A percentile compares a stretch with the other conserved stretches of the same genome.
These are phyloP conservation scores for Dorcus hopei DNA, from an alignment of 2,888 invertebrate species.

Conservation along the genomic window DNA sequence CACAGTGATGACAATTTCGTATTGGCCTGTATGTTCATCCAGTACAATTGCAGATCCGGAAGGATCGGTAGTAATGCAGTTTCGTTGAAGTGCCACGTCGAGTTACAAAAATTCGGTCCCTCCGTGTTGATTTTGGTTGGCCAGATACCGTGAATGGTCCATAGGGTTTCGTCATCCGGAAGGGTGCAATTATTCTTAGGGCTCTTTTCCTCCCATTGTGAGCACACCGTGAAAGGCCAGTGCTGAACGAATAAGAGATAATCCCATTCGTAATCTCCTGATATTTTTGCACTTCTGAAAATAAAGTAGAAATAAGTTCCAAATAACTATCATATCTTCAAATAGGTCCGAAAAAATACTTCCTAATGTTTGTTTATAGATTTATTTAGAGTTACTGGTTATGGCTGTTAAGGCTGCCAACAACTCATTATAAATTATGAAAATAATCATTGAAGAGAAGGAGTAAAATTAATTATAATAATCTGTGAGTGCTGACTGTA, in stretches of 20 bases:
- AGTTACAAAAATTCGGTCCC: slow-evolving; percentile 72
- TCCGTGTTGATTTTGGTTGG: slow-evolving; percentile 66
- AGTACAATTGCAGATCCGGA: slow-evolving; percentile 49
- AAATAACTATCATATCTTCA: too few relatives aligned
- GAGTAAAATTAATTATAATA: too few relatives aligned
- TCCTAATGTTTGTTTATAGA: too few relatives aligned
- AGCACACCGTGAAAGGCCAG: slow-evolving; percentile 75
- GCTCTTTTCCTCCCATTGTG: slow-evolving; percentile 64
- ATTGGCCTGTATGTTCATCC: slow-evolving; percentile 70
- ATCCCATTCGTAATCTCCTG: slow-evolving; percentile 59
- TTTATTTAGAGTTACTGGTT: too few relatives aligned
- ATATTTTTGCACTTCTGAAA: too few relatives aligned
- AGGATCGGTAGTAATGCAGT: slow-evolving; percentile 57
- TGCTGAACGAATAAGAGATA: slow-evolving; percentile 75
- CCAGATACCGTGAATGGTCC: slow-evolving; percentile 85
- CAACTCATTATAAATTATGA: too few relatives aligned
- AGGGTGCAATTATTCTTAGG: slow-evolving; percentile 61
- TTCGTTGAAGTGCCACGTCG: slow-evolving; percentile 63
- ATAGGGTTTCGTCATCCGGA: slow-evolving; percentile 59
- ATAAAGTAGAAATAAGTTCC: neutral
- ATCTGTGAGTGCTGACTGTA: too few relatives aligned
- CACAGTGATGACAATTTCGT: slow-evolving; percentile 59
- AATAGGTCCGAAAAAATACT: too few relatives aligned
- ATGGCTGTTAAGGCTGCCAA: too few relatives aligned
- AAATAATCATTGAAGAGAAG: too few relatives aligned